Evolutionary conservation across 1,140 invertebrate genomes (phyloP).

Genomic region (Dendrolimus punctatus): DNA sequence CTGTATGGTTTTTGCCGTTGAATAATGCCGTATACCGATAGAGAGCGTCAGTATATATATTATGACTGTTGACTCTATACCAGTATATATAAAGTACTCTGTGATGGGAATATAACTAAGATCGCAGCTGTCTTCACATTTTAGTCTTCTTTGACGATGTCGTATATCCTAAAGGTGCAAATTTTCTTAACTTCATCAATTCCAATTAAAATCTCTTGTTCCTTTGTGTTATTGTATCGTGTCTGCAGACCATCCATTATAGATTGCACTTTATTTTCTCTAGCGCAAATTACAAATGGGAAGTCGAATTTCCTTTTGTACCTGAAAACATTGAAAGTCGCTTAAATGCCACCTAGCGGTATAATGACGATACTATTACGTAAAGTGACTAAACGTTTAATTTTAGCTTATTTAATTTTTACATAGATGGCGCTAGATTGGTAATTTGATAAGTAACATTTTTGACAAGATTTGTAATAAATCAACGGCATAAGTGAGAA

Average conservation of each 20-base stretch:
- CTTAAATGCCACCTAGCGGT: conserved; percentile 13
- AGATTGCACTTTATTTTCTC: conserved; percentile 76
- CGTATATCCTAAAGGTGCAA: conserved; percentile 73
- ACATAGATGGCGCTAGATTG: no score
- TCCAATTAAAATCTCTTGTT: conserved; percentile 73
- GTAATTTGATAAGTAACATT: no score
- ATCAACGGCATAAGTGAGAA: no score
- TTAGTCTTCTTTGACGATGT: conserved; percentile 56
- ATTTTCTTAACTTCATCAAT: conserved; percentile 82
- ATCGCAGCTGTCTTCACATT: not conserved
- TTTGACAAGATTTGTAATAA: no score
- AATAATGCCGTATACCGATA: no score
- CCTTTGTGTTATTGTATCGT: conserved; percentile 71
- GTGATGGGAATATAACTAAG: no score
- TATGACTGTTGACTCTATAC: no score
- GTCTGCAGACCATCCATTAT: conserved; percentile 73
- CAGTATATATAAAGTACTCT: no score
- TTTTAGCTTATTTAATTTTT: no score
- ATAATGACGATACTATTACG: not conserved
- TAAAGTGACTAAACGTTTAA: no score
- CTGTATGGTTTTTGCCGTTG: no score
- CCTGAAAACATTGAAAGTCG: conserved; percentile 40
- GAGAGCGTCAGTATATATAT: no score
- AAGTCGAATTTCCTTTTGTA: conserved; percentile 80
- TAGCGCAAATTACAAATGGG: conserved; percentile 81